Evolutionary conservation across 2,797 vertebrate genomes (phyloP).

Genomic region (Schizopygopsis pylzovi): DNA sequence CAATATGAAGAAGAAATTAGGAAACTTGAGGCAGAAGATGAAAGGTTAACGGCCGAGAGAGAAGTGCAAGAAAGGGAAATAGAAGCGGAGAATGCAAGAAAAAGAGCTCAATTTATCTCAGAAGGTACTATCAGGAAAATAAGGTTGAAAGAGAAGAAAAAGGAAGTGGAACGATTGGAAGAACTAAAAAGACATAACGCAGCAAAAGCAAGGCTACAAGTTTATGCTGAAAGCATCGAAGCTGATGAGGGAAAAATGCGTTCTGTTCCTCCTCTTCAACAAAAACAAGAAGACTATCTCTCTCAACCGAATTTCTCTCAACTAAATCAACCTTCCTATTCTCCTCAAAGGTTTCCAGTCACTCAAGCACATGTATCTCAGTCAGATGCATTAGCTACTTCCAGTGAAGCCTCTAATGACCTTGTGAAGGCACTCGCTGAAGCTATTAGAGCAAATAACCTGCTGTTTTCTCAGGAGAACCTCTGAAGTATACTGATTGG

Average conservation of each 20-base stretch:
- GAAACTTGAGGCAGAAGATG: slow-evolving; percentile 30
- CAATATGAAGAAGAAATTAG: not conserved
- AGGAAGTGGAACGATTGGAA: not conserved
- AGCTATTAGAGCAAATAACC: slow-evolving; percentile 35
- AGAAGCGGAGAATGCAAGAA: slow-evolving; percentile 27
- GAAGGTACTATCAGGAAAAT: not conserved
- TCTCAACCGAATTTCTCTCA: not conserved
- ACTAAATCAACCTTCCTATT: not conserved
- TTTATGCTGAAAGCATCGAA: slow-evolving; percentile 19
- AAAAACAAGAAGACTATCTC: too few species aligned
- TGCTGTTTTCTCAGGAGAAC: slow-evolving; percentile 18
- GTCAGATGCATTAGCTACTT: not conserved
- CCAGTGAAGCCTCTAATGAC: slow-evolving; percentile 31
- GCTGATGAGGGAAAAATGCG: not conserved
- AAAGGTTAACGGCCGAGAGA: slow-evolving; percentile 37
- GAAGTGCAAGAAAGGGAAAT: slow-evolving; percentile 33
- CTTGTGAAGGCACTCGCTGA: slow-evolving; percentile 38
- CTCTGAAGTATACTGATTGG: slow-evolving; percentile 52
- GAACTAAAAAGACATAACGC: not conserved
- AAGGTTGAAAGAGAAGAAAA: not conserved
- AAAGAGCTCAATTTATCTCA: slow-evolving; percentile 24
- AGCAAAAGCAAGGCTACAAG: slow-evolving; percentile 17
- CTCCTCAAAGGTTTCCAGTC: not conserved
- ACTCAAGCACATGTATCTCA: slow-evolving; percentile 4
- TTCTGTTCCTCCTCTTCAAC: not conserved